Base-by-base conservation (phyloP, 1,140 invertebrate genomes). In the Drosophila pandora region DNA sequence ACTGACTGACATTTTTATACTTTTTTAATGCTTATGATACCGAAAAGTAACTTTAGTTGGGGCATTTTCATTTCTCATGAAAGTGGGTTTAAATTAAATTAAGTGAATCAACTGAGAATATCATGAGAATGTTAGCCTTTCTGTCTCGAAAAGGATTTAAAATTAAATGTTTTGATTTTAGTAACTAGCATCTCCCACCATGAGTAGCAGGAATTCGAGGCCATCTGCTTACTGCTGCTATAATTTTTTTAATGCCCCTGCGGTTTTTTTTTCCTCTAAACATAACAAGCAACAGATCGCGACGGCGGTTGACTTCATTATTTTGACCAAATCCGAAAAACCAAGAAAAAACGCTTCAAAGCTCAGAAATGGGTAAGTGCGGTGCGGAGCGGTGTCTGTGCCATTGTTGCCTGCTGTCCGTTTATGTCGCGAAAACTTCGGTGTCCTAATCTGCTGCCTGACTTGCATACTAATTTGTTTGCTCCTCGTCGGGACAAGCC, bases 401-500 rank as follows among this genome's bases (percentile, higher is more conserved):
- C 54, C 76, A 75, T 83, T 83, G 76, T 83, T 76, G 80, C 67
- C 61, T 76, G 58, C 34, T 59, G 52, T 88, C 72, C 83, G 72
- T 79, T 88, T 88, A 76, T 89, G 83, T 88, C 82, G 83, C 82
- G 83, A 88, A 88, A 88, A 88, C 79, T 89, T 88, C 87, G 84
- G 83, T 88, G 83, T 90, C 85, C 85, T 90, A 90, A 90, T 90
- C 85, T 85, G 79, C 81, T 82, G 76, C 75, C 78, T 68, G 85
- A 82, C 85, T 85, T 90, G 85, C 85, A 90, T 90, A 90, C 85
- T 90, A 90, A 88, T 89, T 88, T 89, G 87, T 90, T 90, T 85
- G 75, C 60, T 89, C 48, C 61, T 8, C 28, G 37, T 12, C 59
- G 43, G 43, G 21, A 10, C 7, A 10, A 9, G n/a, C 43, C 43